A percentile compares a stretch with the other conserved stretches of the same genome.
phyloP scores from a whole-genome alignment of 2,113 vertebrate species.

The Gasterosteus aculeatus region DNA sequence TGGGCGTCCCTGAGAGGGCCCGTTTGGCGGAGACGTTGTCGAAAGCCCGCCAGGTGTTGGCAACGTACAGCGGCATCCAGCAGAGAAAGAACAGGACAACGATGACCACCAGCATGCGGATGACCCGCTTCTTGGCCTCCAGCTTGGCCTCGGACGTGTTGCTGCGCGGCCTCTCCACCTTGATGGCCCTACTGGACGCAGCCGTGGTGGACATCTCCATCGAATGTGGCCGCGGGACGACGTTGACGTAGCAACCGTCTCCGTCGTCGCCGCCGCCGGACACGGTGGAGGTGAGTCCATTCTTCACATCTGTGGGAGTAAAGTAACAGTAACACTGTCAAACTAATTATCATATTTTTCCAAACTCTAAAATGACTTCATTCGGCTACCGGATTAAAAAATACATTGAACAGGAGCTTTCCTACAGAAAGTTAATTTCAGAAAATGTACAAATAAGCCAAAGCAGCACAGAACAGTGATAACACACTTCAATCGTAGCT shows the following conservation, averaged over 20 bases:
- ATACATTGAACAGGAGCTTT: background rate
- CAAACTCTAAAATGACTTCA: background rate
- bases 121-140: conserved; percentile 91
- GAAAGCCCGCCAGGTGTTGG: conserved; percentile 94
- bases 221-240: conserved; percentile 73
- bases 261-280: conserved; percentile 79
- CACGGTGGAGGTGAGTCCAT: conserved; percentile 50
- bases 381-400: background rate
- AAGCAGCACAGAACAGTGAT: background rate
- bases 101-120: conserved; percentile 95
- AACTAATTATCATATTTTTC: background rate
- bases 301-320: conserved; percentile 73
- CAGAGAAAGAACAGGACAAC: conserved; percentile 93
- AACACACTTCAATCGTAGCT: background rate
- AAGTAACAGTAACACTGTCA: background rate
- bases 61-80: conserved; percentile 93
- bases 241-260: conserved; percentile 90
- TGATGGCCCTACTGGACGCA: conserved; percentile 35
- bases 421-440: background rate
- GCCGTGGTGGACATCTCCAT: conserved; percentile 89
- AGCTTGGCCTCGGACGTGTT: conserved; percentile 89
- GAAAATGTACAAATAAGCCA: background rate
- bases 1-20: conserved; percentile 88
- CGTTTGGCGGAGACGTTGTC: conserved; percentile 80
- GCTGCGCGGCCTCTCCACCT: conserved; percentile 79